Evolutionary conservation across 2,888 invertebrate genomes (phyloP), one percentile per base, ranked within the genome.

Genomic region (Blomia tropicalis): DNA sequence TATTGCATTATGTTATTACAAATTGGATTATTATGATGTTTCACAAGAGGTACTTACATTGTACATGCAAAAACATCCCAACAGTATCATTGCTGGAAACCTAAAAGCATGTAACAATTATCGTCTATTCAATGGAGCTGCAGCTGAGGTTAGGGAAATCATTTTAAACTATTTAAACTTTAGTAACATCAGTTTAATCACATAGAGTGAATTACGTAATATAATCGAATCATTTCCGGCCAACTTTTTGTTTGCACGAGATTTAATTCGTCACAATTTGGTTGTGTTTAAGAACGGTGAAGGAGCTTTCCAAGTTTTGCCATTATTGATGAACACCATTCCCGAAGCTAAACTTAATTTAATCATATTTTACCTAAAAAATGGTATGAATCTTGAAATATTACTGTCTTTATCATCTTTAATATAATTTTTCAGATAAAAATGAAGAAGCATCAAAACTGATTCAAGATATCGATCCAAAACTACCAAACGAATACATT

Each of bases 1-100:
- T 74, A 85, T 96, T 63, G 96, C 95, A 0, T 76, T 96, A 19
- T 98, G 96, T 72, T 96, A 96, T 75, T 98, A 96, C 76, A 96
- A 98, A 74, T 77, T 96, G 70, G 96, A 96, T 75, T 96, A 93
- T 74, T 96, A 92, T 72, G 96, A 96, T 74, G 92, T 63, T 25
- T 70, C 68, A 23, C 70, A 76, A 74, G 95, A 95, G 76, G 90
- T 93, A n/a, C 77, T 95, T 17, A 86, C 87, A 25, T 83, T 90
- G 25, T 98, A 98, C 74, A 77, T 98, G 59, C 85, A 87, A 65
- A 85, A 87, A 71, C 85, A 84, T 74, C 84, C 89, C 2, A 91
- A 93, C 70, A 95, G 95, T 66, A 89, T 91, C 0, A 87, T 92
- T 64, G 96, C 95, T 0, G 83, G 88, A 29, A 98, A 98, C 77